Evolutionary conservation across 2,113 vertebrate species (phyloP), one percentile per base, ranked within the genome.

Genomic region (Siniperca chuatsi): DNA sequence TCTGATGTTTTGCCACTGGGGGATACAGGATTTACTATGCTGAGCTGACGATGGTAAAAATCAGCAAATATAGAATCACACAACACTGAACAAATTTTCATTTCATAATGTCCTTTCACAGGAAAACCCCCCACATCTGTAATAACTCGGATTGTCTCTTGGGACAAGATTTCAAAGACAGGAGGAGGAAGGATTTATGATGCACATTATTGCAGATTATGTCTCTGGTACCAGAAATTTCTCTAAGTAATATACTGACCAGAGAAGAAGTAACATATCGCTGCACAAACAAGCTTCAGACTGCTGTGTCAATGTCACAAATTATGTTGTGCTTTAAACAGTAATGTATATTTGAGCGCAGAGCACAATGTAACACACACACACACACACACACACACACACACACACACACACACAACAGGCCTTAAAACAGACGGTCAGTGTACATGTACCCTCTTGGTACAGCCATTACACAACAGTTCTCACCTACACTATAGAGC

Each of bases 381-480:
- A 65, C 29, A 29, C 29, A 44, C 3, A 75, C 16, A 72, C 16
- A 58, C 60, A 61, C 8, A 42, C 7, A 42, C 40, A 42, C 6
- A 29, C 29, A 29, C 18, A 29, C 48, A 20, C 29, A 40, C 20
- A 44, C 40, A 40, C 16, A 58, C 60, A 61, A 70, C 5, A 60
- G 35, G 70, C 69, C 71, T 55, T 35, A 8, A 42, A 66, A 18
- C 54, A 79, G 78, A 64, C 64, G 65, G 72, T 55, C n/a, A 70
- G 83, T 68, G 75, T 73, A 18, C 52, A 73, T 52, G 52, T 73
- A n/a, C 18, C 58, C 64, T 55, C 21, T 16, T 75, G 16, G 44
- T 40, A 33, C 70, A 75, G 42, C 23, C 16, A 29, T 46, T 25
- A 50, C 29, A 58, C 50, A 73, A 57, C 0, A 50, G 13, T 50